Conservation (phyloP, 1,140 invertebrate species). For the Diuraphis noxia region DNA sequence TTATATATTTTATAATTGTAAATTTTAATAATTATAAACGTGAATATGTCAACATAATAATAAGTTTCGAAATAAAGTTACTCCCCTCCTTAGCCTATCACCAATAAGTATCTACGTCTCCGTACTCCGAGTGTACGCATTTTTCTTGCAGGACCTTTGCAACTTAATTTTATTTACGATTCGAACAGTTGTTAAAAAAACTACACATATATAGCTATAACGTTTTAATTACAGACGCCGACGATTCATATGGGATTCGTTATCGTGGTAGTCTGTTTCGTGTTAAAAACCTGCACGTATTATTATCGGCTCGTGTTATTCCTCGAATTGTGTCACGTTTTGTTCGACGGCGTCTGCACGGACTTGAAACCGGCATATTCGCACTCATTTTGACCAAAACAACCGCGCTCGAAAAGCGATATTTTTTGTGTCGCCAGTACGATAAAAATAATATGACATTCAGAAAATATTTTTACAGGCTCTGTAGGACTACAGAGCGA, state of each 20-base stretch:
- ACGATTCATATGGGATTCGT: not conserved
- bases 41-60: not conserved
- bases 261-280: not conserved
- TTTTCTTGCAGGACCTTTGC: not conserved
- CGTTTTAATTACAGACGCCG: not conserved
- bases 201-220: not conserved
- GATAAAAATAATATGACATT: not conserved
- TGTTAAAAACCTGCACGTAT: not conserved
- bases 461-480: not conserved
- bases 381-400: not conserved
- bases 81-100: no score
- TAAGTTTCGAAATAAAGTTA: not conserved
- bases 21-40: not conserved
- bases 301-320: not conserved
- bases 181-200: not conserved
- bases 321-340: not conserved
- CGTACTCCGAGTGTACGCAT: not conserved
- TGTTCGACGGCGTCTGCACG: not conserved
- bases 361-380: not conserved
- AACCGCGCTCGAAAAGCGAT: not conserved
- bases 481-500: not conserved
- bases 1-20: not conserved
- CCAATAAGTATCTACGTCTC: not conserved
- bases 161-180: not conserved
- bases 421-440: not conserved